A percentile compares a stretch with the other conserved stretches of the same genome.
These are phyloP conservation scores for Ciconia nigra DNA, from an alignment of 2,797 vertebrate species.

Conservation along the genomic window DNA sequence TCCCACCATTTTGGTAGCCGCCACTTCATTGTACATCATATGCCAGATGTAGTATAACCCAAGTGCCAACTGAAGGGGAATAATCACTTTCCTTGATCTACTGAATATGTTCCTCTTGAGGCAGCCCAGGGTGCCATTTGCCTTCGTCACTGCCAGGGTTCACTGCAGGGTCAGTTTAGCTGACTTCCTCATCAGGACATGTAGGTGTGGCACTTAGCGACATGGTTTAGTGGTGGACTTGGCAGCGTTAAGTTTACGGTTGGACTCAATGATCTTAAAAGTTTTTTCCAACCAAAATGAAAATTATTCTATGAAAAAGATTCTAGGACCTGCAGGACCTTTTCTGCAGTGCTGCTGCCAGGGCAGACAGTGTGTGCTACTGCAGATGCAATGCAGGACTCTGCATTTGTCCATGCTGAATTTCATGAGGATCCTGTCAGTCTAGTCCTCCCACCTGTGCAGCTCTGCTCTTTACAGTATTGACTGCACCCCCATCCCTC, in stretches of 20 bases:
- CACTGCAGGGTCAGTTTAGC: neutral
- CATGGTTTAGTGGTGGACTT: neutral
- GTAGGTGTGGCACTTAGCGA: neutral
- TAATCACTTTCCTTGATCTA: neutral
- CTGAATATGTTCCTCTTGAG: neutral
- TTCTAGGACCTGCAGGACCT: neutral
- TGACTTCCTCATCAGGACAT: neutral
- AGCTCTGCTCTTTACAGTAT: neutral
- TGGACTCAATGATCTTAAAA: neutral
- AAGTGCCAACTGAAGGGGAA: accelerated
- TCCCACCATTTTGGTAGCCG: neutral
- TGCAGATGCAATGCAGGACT: neutral
- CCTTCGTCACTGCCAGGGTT: neutral
- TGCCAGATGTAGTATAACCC: neutral
- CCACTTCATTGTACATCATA: accelerated
- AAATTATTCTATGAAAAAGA: neutral
- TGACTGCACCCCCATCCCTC: neutral
- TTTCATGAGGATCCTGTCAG: neutral
- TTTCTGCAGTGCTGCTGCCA: neutral
- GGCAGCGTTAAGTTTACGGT: neutral
- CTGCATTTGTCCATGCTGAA: neutral
- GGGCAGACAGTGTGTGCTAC: neutral
- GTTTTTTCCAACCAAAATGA: neutral
- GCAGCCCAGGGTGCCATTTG: neutral
- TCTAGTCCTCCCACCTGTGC: neutral